Conservation (phyloP, 2,113 vertebrate species). For the Corythoichthys haematopterus region DNA sequence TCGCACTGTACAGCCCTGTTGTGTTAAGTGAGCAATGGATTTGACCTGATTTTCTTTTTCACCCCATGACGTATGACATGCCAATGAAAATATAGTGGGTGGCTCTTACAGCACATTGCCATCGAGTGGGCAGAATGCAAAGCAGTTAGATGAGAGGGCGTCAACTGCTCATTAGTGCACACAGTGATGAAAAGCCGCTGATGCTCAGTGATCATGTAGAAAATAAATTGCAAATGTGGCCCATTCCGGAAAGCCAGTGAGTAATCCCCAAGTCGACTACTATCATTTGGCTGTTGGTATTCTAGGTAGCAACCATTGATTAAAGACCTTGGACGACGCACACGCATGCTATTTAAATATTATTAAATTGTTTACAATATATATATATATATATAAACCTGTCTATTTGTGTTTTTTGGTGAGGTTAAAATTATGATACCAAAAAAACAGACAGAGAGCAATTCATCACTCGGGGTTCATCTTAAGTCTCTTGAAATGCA, state of each 20-base stretch:
- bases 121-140: not conserved
- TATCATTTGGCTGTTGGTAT: not conserved
- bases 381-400: too few species aligned
- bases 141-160: slow-evolving; percentile 11
- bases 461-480: too few species aligned
- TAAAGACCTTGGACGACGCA: not conserved
- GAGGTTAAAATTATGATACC: too few species aligned
- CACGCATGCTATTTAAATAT: not conserved
- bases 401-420: too few species aligned
- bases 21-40: not conserved
- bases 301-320: not conserved
- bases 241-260: not conserved
- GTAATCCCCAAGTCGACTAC: not conserved
- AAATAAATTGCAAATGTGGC: not conserved
- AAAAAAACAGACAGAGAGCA: too few species aligned
- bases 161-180: slow-evolving; percentile 13
- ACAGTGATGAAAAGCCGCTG: not conserved
- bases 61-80: not conserved
- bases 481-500: too few species aligned
- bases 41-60: not conserved
- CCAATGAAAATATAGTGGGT: not conserved
- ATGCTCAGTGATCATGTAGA: not conserved
- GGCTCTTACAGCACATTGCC: not conserved
- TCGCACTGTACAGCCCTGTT: too few species aligned
- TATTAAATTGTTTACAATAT: not conserved